phyloP scores from a whole-genome alignment of 2,113 vertebrate genomes.

The Pseudorectes ferrugineus region DNA sequence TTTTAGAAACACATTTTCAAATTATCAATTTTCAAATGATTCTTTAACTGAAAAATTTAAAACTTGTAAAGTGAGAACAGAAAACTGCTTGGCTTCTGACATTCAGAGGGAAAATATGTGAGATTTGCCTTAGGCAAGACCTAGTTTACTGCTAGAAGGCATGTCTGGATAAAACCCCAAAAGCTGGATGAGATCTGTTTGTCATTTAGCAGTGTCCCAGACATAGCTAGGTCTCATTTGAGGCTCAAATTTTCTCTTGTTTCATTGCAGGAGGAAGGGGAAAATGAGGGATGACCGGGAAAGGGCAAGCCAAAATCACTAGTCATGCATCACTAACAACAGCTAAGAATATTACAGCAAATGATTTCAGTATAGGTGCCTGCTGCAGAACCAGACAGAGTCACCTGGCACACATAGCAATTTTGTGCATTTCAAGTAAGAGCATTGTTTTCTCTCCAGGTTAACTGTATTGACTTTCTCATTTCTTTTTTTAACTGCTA shows the following conservation, averaged over 20 bases:
- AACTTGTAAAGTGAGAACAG: background rate
- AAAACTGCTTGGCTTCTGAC: background rate
- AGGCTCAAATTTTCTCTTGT: background rate
- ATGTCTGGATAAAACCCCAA: background rate
- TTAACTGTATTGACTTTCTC: background rate
- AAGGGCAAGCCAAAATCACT: background rate
- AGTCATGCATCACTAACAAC: background rate
- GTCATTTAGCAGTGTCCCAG: background rate
- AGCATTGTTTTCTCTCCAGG: background rate
- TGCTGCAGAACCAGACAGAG: background rate
- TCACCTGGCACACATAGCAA: background rate
- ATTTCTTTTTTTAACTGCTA: background rate
- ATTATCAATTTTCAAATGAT: background rate
- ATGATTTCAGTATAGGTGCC: background rate
- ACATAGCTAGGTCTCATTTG: background rate
- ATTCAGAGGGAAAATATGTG: background rate
- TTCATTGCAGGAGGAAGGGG: background rate
- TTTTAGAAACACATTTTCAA: background rate
- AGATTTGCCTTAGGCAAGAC: background rate
- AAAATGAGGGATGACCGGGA: background rate
- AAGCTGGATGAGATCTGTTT: background rate
- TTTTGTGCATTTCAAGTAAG: background rate
- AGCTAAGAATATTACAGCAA: background rate
- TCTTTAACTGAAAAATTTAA: background rate
- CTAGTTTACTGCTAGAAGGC: background rate